These are phyloP conservation scores for Heliconius aoede DNA, from an alignment of 2,888 invertebrate genomes.

Conservation along the genomic window DNA sequence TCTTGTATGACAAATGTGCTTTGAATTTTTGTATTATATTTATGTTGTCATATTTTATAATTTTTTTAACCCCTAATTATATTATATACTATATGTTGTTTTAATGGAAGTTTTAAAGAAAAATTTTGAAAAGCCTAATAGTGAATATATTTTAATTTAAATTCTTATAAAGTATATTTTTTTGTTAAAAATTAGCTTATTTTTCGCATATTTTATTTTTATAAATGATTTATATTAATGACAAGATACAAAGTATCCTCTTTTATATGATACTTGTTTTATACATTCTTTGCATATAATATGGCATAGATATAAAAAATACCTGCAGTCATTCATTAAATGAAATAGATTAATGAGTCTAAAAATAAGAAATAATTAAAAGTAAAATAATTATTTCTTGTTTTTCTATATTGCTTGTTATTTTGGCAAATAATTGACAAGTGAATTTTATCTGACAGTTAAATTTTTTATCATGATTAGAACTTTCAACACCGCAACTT, in stretches of 20 bases:
- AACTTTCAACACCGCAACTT: no score
- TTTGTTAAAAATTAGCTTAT: background rate
- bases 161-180: background rate
- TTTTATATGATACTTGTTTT: background rate
- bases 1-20: slow-evolving; percentile 41
- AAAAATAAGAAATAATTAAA: no score
- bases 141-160: background rate
- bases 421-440: no score
- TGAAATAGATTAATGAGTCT: no score
- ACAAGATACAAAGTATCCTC: background rate
- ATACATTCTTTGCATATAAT: background rate
- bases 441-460: no score
- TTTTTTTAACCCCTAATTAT: slow-evolving; percentile 18
- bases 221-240: background rate
- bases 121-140: background rate
- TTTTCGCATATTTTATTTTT: background rate
- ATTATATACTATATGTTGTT: slow-evolving; percentile 13
- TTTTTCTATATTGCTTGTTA: no score
- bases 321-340: no score
- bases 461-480: no score
- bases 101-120: background rate
- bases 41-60: slow-evolving; percentile 18
- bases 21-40: slow-evolving; percentile 19
- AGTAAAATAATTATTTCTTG: no score
- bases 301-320: background rate